phyloP scores from a whole-genome alignment of 2,888 invertebrate genomes.

The Ichneumoninae sp. region DNA sequence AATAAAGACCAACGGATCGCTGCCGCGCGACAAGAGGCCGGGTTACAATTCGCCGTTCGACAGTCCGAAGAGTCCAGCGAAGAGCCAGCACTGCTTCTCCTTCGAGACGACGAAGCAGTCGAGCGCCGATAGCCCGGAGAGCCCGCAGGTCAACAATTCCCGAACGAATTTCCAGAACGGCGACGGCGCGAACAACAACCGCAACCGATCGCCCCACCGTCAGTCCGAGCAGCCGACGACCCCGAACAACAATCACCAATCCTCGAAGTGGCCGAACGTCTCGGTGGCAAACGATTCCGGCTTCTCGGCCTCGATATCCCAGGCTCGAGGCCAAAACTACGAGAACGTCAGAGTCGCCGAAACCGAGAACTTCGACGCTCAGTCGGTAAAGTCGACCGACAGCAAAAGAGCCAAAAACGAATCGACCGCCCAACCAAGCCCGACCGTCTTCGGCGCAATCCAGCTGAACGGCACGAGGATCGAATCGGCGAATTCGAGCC shows the following conservation, averaged over 20 bases:
- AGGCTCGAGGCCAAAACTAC: slow-evolving; percentile 77
- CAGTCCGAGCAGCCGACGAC: slow-evolving; percentile 67
- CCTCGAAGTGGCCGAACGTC: slow-evolving; percentile 74
- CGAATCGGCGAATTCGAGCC: slow-evolving; percentile 67
- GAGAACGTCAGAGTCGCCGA: slow-evolving; percentile 76
- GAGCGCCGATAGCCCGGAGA: slow-evolving; percentile 78
- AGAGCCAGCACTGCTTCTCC: slow-evolving; percentile 80
- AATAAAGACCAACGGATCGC: slow-evolving; percentile 95
- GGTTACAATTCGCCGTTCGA: slow-evolving; percentile 83
- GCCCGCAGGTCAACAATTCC: slow-evolving; percentile 81
- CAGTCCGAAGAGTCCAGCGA: slow-evolving; percentile 80
- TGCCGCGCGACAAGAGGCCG: slow-evolving; percentile 89
- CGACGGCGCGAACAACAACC: slow-evolving; percentile 62
- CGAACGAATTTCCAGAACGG: slow-evolving; percentile 74
- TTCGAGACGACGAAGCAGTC: slow-evolving; percentile 83
- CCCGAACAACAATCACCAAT: slow-evolving; percentile 78
- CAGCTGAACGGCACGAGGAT: slow-evolving; percentile 75
- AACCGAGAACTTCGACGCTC: slow-evolving; percentile 46
- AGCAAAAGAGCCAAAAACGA: slow-evolving; percentile 49
- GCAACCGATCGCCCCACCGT: slow-evolving; percentile 43
- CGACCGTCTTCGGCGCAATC: slow-evolving; percentile 75
- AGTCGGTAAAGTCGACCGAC: slow-evolving; percentile 16
- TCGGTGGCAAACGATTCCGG: slow-evolving; percentile 77
- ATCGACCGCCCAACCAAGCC: slow-evolving; percentile 53
- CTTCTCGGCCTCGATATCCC: slow-evolving; percentile 75